A percentile compares a stretch with the other conserved stretches of the same genome.
These are phyloP conservation scores for Cabera pusaria DNA, from an alignment of 2,888 invertebrate genomes.

Conservation along the genomic window DNA sequence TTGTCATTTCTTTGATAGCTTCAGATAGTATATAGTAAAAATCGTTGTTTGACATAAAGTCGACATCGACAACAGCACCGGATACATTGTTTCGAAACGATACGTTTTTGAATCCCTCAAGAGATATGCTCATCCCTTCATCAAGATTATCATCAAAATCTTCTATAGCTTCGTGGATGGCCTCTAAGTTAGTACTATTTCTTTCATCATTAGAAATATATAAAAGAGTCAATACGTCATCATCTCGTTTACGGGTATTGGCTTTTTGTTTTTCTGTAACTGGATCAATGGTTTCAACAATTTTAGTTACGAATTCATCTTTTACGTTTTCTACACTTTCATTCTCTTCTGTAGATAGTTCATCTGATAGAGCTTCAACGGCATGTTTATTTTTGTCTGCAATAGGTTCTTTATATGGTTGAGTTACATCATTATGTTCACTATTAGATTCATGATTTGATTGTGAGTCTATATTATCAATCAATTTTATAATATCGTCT, in stretches of 20 bases:
- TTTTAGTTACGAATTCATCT: too few relatives aligned
- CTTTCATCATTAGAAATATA: constrained; percentile 45
- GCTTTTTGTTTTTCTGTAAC: background rate
- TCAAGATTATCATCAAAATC: constrained; percentile 23
- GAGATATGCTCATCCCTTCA: constrained; percentile 27
- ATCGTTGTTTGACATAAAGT: constrained; percentile 27
- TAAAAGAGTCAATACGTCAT: constrained; percentile 39
- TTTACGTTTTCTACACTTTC: too few relatives aligned
- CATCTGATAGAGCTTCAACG: background rate
- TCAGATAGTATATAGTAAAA: constrained; percentile 31
- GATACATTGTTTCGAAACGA: constrained; percentile 29
- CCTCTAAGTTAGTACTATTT: constrained; percentile 15
- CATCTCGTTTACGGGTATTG: constrained; percentile 15
- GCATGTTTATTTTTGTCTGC: constrained; percentile 14
- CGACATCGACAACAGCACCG: constrained; percentile 13
- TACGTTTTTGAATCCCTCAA: constrained; percentile 28
- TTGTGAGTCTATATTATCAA: constrained; percentile 46
- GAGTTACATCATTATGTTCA: constrained; percentile 32
- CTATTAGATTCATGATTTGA: too few relatives aligned
- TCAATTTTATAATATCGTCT: constrained; percentile 42
- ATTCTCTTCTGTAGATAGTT: too few relatives aligned
- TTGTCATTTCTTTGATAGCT: constrained; percentile 21
- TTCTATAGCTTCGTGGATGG: constrained; percentile 14
- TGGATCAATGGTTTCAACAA: too few relatives aligned
- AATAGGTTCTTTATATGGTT: constrained; percentile 2